Evolutionary conservation across 2,797 vertebrate genomes (phyloP).

Genomic region (Thunnus albacares): DNA sequence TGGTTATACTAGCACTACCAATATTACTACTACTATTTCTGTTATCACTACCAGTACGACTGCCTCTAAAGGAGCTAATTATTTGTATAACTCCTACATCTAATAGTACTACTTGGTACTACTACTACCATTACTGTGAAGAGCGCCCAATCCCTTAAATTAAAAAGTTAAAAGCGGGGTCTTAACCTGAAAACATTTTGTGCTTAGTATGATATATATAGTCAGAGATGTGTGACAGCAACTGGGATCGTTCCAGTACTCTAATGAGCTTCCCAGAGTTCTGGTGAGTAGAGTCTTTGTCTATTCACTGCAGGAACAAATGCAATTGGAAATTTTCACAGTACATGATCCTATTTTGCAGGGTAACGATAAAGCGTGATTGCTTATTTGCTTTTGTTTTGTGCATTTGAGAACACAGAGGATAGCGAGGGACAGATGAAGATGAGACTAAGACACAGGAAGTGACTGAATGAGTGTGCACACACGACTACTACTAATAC

Average conservation of each 20-base stretch:
- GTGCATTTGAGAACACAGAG: not conserved
- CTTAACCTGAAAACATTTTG: no score
- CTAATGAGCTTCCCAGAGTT: not conserved
- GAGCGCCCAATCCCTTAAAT: no score
- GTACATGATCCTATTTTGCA: conserved; percentile 18
- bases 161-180: no score
- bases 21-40: no score
- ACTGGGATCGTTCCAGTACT: not conserved
- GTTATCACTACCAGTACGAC: not conserved
- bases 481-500: not conserved
- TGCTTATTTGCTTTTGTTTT: conserved; percentile 34
- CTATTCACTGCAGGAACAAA: conserved; percentile 19
- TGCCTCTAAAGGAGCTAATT: not conserved
- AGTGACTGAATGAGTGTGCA: conserved; percentile 6
- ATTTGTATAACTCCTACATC: not conserved
- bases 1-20: not conserved
- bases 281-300: conserved; percentile 4
- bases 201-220: no score
- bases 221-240: not conserved
- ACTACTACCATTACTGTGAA: no score
- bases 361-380: conserved; percentile 15
- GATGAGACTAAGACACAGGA: no score
- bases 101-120: not conserved
- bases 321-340: conserved; percentile 40
- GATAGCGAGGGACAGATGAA: not conserved